Percentiles rank a stretch among this genome's conserved stretches.
Conservation (phyloP, 2,888 invertebrate genomes). For the Drosophila engyochracea region DNA sequence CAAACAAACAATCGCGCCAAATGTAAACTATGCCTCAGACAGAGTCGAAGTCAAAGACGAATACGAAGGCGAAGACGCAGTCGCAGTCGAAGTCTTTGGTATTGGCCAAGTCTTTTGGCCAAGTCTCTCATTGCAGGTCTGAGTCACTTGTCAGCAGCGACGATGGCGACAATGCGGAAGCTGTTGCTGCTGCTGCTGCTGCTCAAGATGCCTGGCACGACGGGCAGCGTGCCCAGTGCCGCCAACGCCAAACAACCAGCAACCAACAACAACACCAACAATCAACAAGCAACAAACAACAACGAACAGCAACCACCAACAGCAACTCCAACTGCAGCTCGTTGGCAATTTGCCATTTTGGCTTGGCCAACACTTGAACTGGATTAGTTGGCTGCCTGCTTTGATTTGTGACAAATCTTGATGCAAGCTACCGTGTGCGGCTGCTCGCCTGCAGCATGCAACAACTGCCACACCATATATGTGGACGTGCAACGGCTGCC, state of each 20-base stretch:
- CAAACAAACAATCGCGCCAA: conserved; percentile 70
- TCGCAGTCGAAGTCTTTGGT: conserved; percentile 16
- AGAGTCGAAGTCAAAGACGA: conserved; percentile 17
- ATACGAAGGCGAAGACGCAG: conserved; percentile 10
- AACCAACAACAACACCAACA: conserved; percentile 31
- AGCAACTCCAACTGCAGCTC: conserved; percentile 32
- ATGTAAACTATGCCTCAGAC: conserved; percentile 63
- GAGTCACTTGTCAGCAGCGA: conserved; percentile 74
- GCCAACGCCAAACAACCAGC: conserved; percentile 58
- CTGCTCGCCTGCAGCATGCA: conserved; percentile 60
- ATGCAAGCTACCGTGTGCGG: conserved; percentile 68
- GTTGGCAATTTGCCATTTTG: conserved; percentile 69
- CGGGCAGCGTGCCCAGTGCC: conserved; percentile 63
- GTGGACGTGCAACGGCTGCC: conserved; percentile 38
- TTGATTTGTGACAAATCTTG: conserved; percentile 82
- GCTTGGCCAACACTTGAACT: conserved; percentile 73
- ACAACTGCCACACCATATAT: conserved; percentile 62
- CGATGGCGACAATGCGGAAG: conserved; percentile 72
- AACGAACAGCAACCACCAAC: conserved; percentile 1
- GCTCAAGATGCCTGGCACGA: conserved; percentile 63
- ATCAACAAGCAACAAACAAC: conserved; percentile 23
- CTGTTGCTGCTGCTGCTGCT: conserved; percentile 46
- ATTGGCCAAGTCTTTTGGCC: conserved; percentile 9
- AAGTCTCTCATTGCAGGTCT: conserved; percentile 28
- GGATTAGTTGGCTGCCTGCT: conserved; percentile 76